Evolutionary conservation across 1,140 invertebrate genomes (phyloP).

Genomic region (Pachyrhynchus sulphureomaculatus): DNA sequence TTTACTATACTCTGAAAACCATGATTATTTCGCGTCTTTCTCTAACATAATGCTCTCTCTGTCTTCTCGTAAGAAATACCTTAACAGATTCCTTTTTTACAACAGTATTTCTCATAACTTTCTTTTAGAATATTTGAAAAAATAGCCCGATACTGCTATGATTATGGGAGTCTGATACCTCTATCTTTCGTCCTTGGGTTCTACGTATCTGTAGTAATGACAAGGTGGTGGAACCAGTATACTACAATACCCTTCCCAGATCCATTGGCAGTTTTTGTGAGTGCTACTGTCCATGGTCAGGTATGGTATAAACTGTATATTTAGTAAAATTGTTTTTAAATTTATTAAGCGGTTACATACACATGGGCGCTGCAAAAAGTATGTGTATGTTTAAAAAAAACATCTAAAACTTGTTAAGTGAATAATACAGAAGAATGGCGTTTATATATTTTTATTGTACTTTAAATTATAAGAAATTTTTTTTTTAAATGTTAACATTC

Average conservation of each 20-base stretch:
- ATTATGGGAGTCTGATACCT: slow-evolving; percentile 71
- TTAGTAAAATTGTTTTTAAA: neutral
- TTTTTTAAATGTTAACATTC: too few species aligned
- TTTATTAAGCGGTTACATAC: too few species aligned
- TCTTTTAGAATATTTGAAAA: slow-evolving; percentile 65
- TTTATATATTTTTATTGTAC: neutral
- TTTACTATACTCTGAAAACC: too few species aligned
- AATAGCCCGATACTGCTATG: slow-evolving; percentile 66
- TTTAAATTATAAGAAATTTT: too few species aligned
- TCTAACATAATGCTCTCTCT: too few species aligned
- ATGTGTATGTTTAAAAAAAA: too few species aligned
- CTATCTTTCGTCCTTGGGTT: slow-evolving; percentile 67
- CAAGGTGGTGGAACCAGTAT: slow-evolving; percentile 93
- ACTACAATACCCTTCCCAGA: slow-evolving; percentile 82
- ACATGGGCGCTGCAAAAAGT: too few species aligned
- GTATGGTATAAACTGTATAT: slow-evolving; percentile 34
- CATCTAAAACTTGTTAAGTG: neutral
- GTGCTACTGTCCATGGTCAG: slow-evolving; percentile 65
- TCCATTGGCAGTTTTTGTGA: slow-evolving; percentile 81
- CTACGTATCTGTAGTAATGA: slow-evolving; percentile 91
- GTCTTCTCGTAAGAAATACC: too few species aligned
- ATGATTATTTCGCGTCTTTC: too few species aligned
- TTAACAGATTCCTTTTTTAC: too few species aligned
- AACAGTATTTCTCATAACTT: too few species aligned
- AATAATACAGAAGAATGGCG: too few species aligned